These are phyloP conservation scores for Haliclystus octoradiatus DNA, from an alignment of 30 jellyfish, hydroid and myxozoan genomes.

Conservation along the genomic window DNA sequence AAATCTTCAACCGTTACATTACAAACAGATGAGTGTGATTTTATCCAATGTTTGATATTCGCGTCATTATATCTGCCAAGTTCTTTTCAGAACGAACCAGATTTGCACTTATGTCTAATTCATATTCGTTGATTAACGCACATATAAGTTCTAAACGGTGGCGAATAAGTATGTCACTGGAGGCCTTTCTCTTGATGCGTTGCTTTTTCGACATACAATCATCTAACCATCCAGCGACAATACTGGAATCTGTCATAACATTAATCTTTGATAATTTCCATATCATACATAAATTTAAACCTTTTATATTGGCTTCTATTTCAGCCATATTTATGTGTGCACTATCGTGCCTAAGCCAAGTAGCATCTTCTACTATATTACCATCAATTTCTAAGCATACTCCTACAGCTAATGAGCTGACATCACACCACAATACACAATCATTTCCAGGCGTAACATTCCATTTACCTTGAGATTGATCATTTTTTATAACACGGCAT, in stretches of 20 bases:
- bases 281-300: conserved; percentile 5
- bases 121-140: conserved; percentile 10
- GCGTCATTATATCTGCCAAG: conserved; percentile 12
- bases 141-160: conserved; percentile 15
- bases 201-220: conserved; percentile 18
- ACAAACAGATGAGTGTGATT: too few relatives aligned
- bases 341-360: conserved; percentile 22
- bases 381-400: conserved; percentile 16
- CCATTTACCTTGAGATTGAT: conserved; percentile 21
- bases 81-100: conserved; percentile 26
- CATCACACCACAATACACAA: conserved; percentile 22
- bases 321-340: conserved; percentile 16
- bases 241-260: conserved; percentile 12
- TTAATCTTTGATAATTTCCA: conserved; percentile 3
- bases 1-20: too few relatives aligned
- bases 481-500: not conserved
- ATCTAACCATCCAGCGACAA: conserved; percentile 13
- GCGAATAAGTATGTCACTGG: too few relatives aligned
- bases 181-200: too few relatives aligned
- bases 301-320: conserved; percentile 18
- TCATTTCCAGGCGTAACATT: conserved; percentile 1
- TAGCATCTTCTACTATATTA: conserved; percentile 17
- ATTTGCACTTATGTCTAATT: conserved; percentile 3
- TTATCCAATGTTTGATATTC: too few relatives aligned
- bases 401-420: conserved; percentile 21